A percentile compares a stretch with the other conserved stretches of the same genome.
phyloP scores from a whole-genome alignment of 2,113 vertebrate genomes.

The Cariama cristata region DNA sequence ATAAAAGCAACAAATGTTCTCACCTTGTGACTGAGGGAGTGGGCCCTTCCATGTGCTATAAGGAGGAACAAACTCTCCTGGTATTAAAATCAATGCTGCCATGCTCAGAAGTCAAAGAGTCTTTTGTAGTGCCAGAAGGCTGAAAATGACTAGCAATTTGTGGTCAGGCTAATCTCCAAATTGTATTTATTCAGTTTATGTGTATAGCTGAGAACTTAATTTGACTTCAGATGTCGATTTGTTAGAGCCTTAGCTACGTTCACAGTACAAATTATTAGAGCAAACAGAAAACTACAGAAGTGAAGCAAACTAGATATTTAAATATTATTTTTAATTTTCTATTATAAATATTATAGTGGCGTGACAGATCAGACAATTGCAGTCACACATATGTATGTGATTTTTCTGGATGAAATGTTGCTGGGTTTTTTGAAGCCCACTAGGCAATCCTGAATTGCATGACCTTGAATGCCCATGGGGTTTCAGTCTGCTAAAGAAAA shows the following conservation, averaged over 20 bases:
- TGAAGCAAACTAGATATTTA: not conserved
- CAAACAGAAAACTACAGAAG: not conserved
- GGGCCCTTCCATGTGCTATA: not conserved
- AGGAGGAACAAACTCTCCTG: not conserved
- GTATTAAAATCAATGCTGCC: not conserved
- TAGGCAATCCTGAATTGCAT: not conserved
- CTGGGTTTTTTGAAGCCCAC: not conserved
- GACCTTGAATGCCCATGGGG: not conserved
- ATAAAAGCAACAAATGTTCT: not conserved
- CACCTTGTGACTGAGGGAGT: not conserved
- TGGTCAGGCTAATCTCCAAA: not conserved
- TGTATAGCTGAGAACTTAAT: not conserved
- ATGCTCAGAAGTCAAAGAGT: not conserved
- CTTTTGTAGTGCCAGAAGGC: not conserved
- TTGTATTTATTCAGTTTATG: slow-evolving; percentile 19
- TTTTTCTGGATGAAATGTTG: not conserved
- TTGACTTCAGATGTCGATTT: not conserved
- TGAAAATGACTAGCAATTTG: slow-evolving; percentile 4
- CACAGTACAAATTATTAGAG: not conserved
- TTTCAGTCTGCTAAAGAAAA: not conserved
- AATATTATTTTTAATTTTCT: not conserved
- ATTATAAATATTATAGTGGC: not conserved
- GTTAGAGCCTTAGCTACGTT: not conserved
- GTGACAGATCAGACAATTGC: not conserved
- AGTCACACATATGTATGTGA: rapidly evolving